phyloP scores from a whole-genome alignment of 1,140 invertebrate genomes.

The Steinernema feltiae region DNA sequence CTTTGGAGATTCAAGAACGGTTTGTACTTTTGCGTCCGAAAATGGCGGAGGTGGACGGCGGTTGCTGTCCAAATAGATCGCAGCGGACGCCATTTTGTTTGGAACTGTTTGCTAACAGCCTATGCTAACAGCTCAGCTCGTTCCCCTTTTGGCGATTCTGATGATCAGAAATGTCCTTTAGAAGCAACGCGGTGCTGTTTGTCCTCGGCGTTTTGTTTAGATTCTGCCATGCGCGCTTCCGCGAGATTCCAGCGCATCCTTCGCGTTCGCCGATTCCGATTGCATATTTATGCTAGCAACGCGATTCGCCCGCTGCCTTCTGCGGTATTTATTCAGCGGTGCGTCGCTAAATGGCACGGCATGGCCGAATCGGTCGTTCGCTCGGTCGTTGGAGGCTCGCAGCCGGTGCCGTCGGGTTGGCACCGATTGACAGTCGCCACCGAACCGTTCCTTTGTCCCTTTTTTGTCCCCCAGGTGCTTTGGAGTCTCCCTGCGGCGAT shows the following conservation, averaged over 20 bases:
- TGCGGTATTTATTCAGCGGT: constrained; percentile 5
- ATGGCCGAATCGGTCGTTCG: neutral
- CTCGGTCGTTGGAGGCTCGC: neutral
- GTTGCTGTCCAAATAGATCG: too few species aligned
- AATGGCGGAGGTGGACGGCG: too few species aligned
- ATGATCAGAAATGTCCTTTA: neutral
- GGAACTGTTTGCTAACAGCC: neutral
- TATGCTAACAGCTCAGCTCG: neutral
- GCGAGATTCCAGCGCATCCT: neutral
- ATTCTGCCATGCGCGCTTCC: neutral
- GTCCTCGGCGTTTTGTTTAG: neutral
- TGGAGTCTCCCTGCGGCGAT: neutral
- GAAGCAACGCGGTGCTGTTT: neutral
- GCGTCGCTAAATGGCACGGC: neutral
- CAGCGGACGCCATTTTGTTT: too few species aligned
- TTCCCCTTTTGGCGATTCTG: neutral
- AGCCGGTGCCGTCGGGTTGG: neutral
- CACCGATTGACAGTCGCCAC: neutral
- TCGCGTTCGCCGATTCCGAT: neutral
- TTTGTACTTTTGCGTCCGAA: too few species aligned
- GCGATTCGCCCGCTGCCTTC: neutral
- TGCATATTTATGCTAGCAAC: neutral
- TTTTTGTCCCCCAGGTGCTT: neutral
- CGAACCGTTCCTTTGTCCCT: neutral
- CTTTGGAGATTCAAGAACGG: too few species aligned